These are phyloP conservation scores for Pelvicachromis taeniatus DNA, from an alignment of 2,113 vertebrate species.

Conservation along the genomic window DNA sequence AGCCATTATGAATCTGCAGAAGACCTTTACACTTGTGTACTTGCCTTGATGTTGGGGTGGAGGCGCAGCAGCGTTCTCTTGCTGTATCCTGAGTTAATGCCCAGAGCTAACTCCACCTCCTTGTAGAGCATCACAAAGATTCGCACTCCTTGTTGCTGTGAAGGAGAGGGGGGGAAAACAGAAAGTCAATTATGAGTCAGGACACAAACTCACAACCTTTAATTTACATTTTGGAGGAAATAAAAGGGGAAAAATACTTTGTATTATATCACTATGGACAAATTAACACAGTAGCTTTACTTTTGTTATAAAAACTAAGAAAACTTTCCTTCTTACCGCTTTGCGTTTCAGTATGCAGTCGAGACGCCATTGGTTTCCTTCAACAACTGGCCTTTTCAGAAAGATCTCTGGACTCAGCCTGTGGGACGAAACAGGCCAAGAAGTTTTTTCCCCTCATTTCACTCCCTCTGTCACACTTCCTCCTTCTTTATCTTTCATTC, in stretches of 20 bases:
- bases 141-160: conserved; percentile 89
- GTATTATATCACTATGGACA: neutral
- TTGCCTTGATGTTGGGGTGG: conserved; percentile 94
- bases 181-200: neutral
- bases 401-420: conserved; percentile 82
- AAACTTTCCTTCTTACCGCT: conserved; percentile 76
- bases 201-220: neutral
- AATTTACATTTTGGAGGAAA: accelerated
- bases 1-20: neutral
- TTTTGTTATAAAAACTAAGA: neutral
- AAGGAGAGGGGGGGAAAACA: accelerated
- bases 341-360: conserved; percentile 89
- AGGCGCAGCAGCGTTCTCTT: conserved; percentile 83
- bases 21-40: neutral
- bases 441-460: neutral
- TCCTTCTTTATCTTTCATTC: neutral
- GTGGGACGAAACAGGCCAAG: accelerated
- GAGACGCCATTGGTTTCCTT: conserved; percentile 93
- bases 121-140: conserved; percentile 96
- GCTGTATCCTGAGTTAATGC: conserved; percentile 96
- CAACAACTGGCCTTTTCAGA: conserved; percentile 84
- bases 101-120: conserved; percentile 92
- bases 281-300: neutral
- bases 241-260: neutral
- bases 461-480: neutral